Conservation (phyloP, 2,888 invertebrate genomes). For the Poecilus cupreus region DNA sequence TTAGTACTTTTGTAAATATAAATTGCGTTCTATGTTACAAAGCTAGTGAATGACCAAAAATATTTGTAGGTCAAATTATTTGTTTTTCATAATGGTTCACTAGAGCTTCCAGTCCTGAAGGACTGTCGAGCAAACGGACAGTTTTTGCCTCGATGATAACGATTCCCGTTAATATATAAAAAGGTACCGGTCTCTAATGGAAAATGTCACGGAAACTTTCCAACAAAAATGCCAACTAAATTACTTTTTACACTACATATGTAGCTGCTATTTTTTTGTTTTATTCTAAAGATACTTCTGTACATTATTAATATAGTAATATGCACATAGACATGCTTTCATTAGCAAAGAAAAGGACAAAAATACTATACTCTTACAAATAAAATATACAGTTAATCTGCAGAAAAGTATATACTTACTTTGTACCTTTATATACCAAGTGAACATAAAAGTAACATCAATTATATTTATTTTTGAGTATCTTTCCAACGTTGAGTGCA, state of each 20-base stretch:
- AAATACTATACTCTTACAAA: too few species aligned
- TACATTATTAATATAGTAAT: neutral
- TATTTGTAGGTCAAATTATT: neutral
- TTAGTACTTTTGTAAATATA: neutral
- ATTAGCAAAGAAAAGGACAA: too few species aligned
- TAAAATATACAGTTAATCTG: too few species aligned
- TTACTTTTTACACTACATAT: neutral
- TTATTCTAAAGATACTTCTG: neutral
- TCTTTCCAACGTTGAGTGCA: too few species aligned
- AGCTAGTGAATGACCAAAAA: neutral
- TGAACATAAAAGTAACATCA: too few species aligned
- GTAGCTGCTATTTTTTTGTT: neutral
- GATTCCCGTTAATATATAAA: neutral
- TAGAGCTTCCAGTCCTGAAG: neutral
- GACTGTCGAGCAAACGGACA: neutral
- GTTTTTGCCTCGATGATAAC: neutral
- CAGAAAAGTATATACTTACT: too few species aligned
- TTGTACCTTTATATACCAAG: too few species aligned
- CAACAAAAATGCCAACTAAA: neutral
- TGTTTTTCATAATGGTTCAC: neutral
- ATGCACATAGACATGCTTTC: too few species aligned
- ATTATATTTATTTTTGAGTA: too few species aligned
- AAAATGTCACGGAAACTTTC: neutral
- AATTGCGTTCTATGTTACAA: neutral
- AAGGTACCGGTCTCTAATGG: neutral